Evolutionary conservation across 2,888 invertebrate genomes (phyloP), one percentile per base, ranked within the genome.

Genomic region (Branchinecta sandiegonensis): DNA sequence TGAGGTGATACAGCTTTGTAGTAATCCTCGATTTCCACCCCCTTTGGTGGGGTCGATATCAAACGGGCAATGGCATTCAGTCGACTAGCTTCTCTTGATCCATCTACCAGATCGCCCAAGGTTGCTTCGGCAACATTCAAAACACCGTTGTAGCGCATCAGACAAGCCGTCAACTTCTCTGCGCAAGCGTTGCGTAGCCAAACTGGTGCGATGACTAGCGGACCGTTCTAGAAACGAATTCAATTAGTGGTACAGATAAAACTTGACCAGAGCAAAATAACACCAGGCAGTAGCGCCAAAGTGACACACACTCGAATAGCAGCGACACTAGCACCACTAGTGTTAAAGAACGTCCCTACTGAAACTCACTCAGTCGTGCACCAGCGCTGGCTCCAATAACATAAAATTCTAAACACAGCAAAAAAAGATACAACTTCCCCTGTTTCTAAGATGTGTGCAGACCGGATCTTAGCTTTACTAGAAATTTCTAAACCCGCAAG

Each of bases 121-220:
- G 63, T 56, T 17, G 63, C 63, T 56, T 56, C 63, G n/a, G 63
- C 63, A 56, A 56, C 63, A 23, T 8, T 17, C n/a, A 56, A 17
- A 56, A 56, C 10, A 1, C 63, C 63, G 23, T 56, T 56, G 10
- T 56, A 56, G 14, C 23, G 63, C 63, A 56, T 56, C 9, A 56
- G 23, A 23, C 63, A 56, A 17, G 63, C n/a, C 8, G 63, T 56
- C 63, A 56, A 10, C 9, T 56, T 56, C 10, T 56, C 63, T 17
- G 63, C 63, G 23, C 63, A 56, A 10, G 10, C 63, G 23, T n/a
- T 23, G 9, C 63, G 63, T n/a, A 56, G 63, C 63, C 63, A 56
- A 23, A 56, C 63, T 8, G 63, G 63, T 17, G 63, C 63, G 23
- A 56, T 56, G n/a, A 56, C 63, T 56, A 56, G 10, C n/a, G 63